phyloP scores from a whole-genome alignment of 2,797 vertebrate genomes.

The Spinus pinus region DNA sequence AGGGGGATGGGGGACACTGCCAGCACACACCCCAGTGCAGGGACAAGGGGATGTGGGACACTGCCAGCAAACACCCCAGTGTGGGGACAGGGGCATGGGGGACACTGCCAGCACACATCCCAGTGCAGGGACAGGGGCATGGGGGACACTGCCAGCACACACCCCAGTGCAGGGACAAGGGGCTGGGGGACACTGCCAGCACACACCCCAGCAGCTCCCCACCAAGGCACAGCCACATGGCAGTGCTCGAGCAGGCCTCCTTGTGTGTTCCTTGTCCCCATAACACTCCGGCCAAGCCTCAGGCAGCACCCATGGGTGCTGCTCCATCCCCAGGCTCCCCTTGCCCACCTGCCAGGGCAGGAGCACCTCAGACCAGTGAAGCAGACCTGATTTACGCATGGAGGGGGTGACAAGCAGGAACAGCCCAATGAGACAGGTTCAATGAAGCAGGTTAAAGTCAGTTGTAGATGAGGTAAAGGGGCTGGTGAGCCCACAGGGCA shows the following conservation, averaged over 20 bases:
- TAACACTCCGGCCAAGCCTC: fast-evolving
- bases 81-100: not conserved
- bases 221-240: fast-evolving
- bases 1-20: not conserved
- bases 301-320: not conserved
- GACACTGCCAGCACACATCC: fast-evolving
- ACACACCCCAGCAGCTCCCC: not conserved
- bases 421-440: not conserved
- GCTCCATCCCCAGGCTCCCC: fast-evolving
- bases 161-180: not conserved
- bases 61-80: fast-evolving
- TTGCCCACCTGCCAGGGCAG: fast-evolving
- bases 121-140: not conserved
- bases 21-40: not conserved
- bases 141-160: not conserved
- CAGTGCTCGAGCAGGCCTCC: not conserved
- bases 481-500: not conserved
- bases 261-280: not conserved
- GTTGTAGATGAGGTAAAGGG: not conserved
- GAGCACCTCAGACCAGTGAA: not conserved
- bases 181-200: fast-evolving
- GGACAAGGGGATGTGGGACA: not conserved
- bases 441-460: not conserved
- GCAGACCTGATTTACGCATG: fast-evolving
- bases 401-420: not conserved